phyloP scores from a whole-genome alignment of 1,140 invertebrate genomes.

The Coelopa frigida region DNA sequence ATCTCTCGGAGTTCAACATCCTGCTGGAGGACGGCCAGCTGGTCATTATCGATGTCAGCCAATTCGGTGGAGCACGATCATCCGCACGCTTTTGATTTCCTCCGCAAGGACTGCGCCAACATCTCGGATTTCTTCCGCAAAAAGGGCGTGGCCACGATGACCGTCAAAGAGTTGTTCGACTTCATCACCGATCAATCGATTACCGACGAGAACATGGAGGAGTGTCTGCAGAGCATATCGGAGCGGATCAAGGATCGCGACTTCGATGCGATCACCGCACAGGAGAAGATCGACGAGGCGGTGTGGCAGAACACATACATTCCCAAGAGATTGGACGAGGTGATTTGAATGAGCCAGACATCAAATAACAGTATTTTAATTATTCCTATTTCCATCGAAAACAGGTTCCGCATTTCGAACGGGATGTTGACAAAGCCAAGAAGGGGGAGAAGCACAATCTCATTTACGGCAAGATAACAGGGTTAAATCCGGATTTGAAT shows the following conservation, averaged over 20 bases:
- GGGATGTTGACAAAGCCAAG: constrained; percentile 76
- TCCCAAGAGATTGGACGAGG: constrained; percentile 88
- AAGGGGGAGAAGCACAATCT: constrained; percentile 65
- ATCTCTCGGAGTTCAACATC: constrained; percentile 96
- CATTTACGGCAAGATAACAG: constrained; percentile 77
- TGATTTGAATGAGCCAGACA: constrained; percentile 37
- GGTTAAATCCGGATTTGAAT: constrained; percentile 72
- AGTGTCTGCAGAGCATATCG: constrained; percentile 65
- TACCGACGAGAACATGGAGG: constrained; percentile 73
- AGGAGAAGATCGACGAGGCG: constrained; percentile 73
- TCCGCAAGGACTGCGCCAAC: constrained; percentile 92
- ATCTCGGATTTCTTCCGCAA: constrained; percentile 89
- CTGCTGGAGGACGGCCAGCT: constrained; percentile 76
- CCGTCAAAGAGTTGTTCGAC: constrained; percentile 87
- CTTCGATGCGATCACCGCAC: constrained; percentile 55
- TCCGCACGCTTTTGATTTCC: constrained; percentile 88
- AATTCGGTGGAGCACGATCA: constrained; percentile 98
- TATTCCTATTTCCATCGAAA: neutral
- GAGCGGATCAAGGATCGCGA: constrained; percentile 55
- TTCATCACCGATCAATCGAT: constrained; percentile 90
- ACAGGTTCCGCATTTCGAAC: constrained; percentile 81
- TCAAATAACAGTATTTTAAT: neutral
- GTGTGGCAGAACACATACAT: constrained; percentile 94
- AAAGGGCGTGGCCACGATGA: constrained; percentile 80
- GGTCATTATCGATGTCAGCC: constrained; percentile 95